phyloP scores from a whole-genome alignment of 1,140 invertebrate genomes.

The Scaptomyza hsui region DNA sequence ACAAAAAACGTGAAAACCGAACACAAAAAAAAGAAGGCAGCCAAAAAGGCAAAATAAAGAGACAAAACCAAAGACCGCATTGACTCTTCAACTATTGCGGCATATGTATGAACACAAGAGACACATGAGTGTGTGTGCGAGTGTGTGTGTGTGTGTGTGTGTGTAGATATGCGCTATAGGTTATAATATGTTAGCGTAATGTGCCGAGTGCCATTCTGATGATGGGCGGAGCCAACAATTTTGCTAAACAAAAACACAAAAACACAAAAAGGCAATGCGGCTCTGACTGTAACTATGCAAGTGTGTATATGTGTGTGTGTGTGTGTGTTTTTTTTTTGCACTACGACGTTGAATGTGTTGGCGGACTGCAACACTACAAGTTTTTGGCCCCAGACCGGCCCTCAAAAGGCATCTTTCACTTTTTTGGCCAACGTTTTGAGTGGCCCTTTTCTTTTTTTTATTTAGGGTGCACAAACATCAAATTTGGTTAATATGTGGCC shows the following conservation, averaged over 20 bases:
- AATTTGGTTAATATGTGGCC: slow-evolving; percentile 74
- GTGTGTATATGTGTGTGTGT: slow-evolving; percentile 13
- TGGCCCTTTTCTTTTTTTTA: slow-evolving; percentile 34
- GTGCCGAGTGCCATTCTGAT: slow-evolving; percentile 78
- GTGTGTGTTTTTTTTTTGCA: slow-evolving; percentile 30
- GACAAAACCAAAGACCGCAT: slow-evolving; percentile 80
- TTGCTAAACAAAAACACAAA: slow-evolving; percentile 74
- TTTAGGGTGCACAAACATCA: slow-evolving; percentile 47
- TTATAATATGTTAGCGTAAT: slow-evolving; percentile 82
- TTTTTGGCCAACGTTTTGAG: slow-evolving; percentile 40
- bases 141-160: slow-evolving; percentile 31
- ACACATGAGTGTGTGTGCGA: slow-evolving; percentile 5
- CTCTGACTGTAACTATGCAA: slow-evolving; percentile 17
- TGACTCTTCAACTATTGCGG: slow-evolving; percentile 78
- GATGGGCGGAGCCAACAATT: slow-evolving; percentile 80
- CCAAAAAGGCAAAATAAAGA: slow-evolving; percentile 72
- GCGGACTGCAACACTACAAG: slow-evolving; percentile 56
- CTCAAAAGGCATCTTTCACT: slow-evolving; percentile 68
- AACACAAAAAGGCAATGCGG: slow-evolving; percentile 38
- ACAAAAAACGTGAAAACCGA: slow-evolving; percentile 64
- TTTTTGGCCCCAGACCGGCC: slow-evolving; percentile 39
- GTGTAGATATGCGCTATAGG: slow-evolving; percentile 62
- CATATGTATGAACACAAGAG: slow-evolving; percentile 24
- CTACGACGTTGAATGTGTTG: slow-evolving; percentile 66
- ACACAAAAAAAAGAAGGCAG: slow-evolving; percentile 28